A percentile compares a stretch with the other conserved stretches of the same genome.
Evolutionary conservation across 2,113 vertebrate genomes (phyloP).

Genomic region (Tamias sibiricus): DNA sequence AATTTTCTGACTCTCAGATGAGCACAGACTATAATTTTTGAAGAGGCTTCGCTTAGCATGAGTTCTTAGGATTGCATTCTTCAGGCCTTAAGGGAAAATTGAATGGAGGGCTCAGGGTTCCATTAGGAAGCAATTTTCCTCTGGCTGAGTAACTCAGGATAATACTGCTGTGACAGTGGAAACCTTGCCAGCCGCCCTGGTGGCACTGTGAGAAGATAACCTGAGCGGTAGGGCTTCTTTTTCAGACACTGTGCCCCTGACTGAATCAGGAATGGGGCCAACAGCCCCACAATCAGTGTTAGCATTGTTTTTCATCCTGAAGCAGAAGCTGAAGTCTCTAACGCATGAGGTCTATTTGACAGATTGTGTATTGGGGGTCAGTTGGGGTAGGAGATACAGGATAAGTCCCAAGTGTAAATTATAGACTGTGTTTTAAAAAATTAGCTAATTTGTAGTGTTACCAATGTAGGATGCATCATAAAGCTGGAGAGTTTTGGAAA

Average conservation of each 20-base stretch:
- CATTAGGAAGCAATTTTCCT: constrained; percentile 75
- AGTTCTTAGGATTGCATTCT: constrained; percentile 49
- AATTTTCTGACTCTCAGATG: constrained; percentile 77
- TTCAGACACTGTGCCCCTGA: not conserved
- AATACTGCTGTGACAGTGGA: constrained; percentile 51
- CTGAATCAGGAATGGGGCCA: not conserved
- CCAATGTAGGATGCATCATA: not conserved
- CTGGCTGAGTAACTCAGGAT: constrained; percentile 72
- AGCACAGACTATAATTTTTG: constrained; percentile 68
- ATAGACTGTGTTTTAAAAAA: not conserved
- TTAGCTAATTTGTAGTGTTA: not conserved
- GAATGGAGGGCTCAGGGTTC: constrained; percentile 62
- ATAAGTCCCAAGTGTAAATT: not conserved
- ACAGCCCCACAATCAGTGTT: not conserved
- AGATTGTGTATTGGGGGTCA: not conserved
- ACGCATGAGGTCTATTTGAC: not conserved
- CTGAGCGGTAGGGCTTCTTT: not conserved
- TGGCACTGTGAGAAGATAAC: constrained; percentile 20
- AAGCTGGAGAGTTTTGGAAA: not conserved
- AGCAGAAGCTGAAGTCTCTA: not conserved
- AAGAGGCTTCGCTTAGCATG: constrained; percentile 70
- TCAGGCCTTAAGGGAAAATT: constrained; percentile 68
- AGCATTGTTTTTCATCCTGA: constrained; percentile 26
- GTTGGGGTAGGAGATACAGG: not conserved
- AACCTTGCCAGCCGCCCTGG: constrained; percentile 18